Conservation (phyloP, 2,888 invertebrate species). For the Apamea anceps region DNA sequence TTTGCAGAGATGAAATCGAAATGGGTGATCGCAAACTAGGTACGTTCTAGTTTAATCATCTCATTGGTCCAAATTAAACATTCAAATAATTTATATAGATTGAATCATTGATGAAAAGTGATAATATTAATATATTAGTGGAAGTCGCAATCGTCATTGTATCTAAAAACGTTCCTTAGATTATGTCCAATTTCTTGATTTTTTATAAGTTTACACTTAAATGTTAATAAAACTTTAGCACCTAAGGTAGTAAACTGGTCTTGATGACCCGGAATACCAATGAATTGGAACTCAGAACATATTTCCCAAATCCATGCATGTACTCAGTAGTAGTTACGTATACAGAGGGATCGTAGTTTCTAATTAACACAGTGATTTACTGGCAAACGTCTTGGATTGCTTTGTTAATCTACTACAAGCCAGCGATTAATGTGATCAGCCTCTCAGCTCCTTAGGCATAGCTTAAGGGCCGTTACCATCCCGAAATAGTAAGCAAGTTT, state of each 20-base stretch:
- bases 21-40: not conserved
- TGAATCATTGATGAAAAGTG: not conserved
- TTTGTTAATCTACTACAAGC: not conserved
- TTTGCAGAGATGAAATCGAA: not conserved
- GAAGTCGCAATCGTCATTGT: not conserved
- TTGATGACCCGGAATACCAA: not conserved
- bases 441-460: not conserved
- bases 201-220: not conserved
- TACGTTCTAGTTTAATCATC: not conserved
- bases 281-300: not conserved
- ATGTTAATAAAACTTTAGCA: not conserved
- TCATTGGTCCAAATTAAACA: not conserved
- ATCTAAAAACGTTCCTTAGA: not conserved
- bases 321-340: too few relatives aligned
- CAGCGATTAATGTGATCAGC: not conserved
- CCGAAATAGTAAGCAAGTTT: not conserved
- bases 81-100: not conserved
- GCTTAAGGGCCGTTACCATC: not conserved
- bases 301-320: conserved; percentile 2
- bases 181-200: not conserved
- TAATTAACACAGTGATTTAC: conserved; percentile 27
- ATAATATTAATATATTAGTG: not conserved
- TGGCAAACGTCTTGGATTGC: not conserved
- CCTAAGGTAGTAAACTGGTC: not conserved
- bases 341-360: not conserved